Base-by-base conservation (phyloP, 2,797 vertebrate genomes). In the Argyrosomus regius region DNA sequence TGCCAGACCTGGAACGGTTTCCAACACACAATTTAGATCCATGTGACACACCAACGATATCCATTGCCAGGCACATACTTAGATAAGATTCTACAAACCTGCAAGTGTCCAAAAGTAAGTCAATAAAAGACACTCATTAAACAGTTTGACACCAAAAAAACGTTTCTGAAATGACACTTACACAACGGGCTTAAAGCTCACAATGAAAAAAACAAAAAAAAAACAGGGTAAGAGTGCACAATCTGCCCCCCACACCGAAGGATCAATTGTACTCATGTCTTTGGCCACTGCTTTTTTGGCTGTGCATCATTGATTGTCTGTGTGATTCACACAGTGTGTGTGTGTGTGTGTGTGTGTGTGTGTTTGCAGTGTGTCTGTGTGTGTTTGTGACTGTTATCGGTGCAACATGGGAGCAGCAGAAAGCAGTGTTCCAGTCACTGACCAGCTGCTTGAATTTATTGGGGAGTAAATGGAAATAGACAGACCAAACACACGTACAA, bases 381-480 rank as follows among this genome's bases (percentile, higher is more conserved):
- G 75, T 58, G 48, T 67, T 59, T 67, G 59, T 20, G 56, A 53
- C 57, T 77, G 82, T 85, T 87, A 83, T 89, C 83, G 81, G 80
- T 77, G 80, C 78, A 85, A 67, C 81, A 83, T 84, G 78, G 77
- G 82, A 80, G 75, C 75, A 52, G 75, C 80, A 82, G 85, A 77
- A 65, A 65, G 74, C 82, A 86, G 80, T 78, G 84, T 87, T 92
- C 88, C 88, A 84, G 83, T 81, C 78, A 86, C 46, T 86, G 82
- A 83, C 54, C 85, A 82, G 81, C 68, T 80, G 72, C 82, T 84
- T 54, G 86, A 77, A 89, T 88, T 82, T 86, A 89, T 85, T 77
- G 76, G 50, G 68, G 77, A 77, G 72, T 81, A 89, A 91, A 92
- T 86, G 75, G 75, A 84, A 87, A 88, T 74, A 77, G 88, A 90